Base-by-base conservation (phyloP, 2,888 invertebrate species). In the Chaetogeoica ovagalla region DNA sequence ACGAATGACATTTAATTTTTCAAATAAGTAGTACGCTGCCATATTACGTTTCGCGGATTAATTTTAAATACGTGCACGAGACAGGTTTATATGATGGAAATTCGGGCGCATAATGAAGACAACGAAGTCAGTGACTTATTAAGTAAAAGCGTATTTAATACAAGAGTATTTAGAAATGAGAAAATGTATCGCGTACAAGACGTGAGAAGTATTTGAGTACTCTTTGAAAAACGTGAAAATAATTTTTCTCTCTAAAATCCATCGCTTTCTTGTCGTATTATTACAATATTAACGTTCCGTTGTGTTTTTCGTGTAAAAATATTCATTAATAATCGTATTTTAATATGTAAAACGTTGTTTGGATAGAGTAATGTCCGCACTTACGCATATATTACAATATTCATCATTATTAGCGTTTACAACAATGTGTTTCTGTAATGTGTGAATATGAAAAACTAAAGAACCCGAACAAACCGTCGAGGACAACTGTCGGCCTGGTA, bases 361-460 rank as follows among this genome's bases (percentile, higher is more conserved):
- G 17, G 21, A 59, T 43, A 71, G 5, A 39, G 13, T 70, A 70
- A 63, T 15, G 8, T 39, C 37, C 7, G 15, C 55, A 9, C 6
- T 43, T 59, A 17, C 37, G 43, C 21, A 60, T 21, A 59, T 71
- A 17, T 30, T 30, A 59, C 59, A 21, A 60, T 60, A 71, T 71
- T 43, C 59, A 43, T 71, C 59, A 60, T 71, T 71, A 71, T 71
- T 71, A 68, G 59, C 23, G 71, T 43, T 43, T 11, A 43, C 11
- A 59, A 59, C 59, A 43, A 59, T 11, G 11, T 43, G 43, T 43
- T 30, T 43, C 6, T 43, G 6, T 43, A 43, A 43, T 43, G 43
- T 7, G 6, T 43, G 6, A 43, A 43, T 9, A 43, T 9, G 9
- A 43, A 43, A 43, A 43, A 43, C 2, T 5, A 6, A 43, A 43